Evolutionary conservation across 2,797 vertebrate species (phyloP).

Genomic region (Crypturellus tataupa): DNA sequence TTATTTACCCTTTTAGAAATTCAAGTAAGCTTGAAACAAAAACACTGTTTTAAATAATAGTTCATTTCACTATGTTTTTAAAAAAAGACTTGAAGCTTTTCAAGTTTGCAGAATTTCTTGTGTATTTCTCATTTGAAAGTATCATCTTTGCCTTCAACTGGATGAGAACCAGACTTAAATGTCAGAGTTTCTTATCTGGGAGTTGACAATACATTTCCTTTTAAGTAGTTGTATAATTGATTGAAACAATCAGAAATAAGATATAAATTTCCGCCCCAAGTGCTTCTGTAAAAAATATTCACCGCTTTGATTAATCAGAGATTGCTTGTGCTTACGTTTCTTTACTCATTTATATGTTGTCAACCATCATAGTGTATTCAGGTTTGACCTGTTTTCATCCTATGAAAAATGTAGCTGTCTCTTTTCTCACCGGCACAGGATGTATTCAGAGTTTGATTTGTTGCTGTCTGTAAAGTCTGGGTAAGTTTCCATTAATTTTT

Average conservation of each 20-base stretch:
- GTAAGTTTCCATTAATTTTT: neutral
- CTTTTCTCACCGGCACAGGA: neutral
- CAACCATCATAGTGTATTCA: neutral
- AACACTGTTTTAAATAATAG: neutral
- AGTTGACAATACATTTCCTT: neutral
- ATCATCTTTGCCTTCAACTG: neutral
- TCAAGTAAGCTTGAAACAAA: neutral
- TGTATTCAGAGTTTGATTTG: neutral
- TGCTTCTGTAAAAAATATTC: neutral
- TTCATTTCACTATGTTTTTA: neutral
- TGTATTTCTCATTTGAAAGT: neutral
- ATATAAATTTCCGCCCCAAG: neutral
- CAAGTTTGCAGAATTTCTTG: neutral
- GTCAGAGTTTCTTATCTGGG: slow-evolving; percentile 16
- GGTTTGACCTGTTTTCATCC: neutral
- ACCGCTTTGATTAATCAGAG: neutral
- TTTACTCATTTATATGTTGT: rapidly evolving
- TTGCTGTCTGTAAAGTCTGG: neutral
- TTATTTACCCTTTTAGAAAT: neutral
- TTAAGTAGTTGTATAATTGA: rapidly evolving
- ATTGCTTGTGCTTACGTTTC: neutral
- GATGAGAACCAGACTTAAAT: slow-evolving; percentile 8
- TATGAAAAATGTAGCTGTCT: neutral
- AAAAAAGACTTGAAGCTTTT: neutral
- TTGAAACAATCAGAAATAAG: neutral